Evolutionary conservation across 2,113 vertebrate genomes (phyloP).

Genomic region (Thamnaconus septentrionalis): DNA sequence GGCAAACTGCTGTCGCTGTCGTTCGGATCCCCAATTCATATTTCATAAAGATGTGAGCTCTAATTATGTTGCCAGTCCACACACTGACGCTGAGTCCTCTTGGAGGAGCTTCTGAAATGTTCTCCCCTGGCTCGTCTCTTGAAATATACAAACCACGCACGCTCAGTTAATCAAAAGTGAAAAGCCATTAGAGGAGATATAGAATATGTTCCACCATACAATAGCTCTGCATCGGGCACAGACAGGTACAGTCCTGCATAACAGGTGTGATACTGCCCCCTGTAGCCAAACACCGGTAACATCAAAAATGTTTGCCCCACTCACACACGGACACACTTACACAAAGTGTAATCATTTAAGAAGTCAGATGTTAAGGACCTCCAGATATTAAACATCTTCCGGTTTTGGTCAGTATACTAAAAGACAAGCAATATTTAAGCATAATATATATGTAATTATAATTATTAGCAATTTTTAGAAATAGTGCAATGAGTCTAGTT

Average conservation of each 20-base stretch:
- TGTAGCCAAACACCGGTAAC: constrained; percentile 27
- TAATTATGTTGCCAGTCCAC: constrained; percentile 55
- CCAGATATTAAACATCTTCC: too few relatives aligned
- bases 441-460: too few relatives aligned
- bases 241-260: neutral
- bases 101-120: constrained; percentile 33
- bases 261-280: constrained; percentile 59
- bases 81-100: constrained; percentile 37
- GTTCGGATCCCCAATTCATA: constrained; percentile 46
- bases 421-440: too few relatives aligned
- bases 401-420: too few relatives aligned
- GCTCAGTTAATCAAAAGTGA: constrained; percentile 57
- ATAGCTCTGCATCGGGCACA: constrained; percentile 20
- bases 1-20: constrained; percentile 28
- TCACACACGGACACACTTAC: neutral
- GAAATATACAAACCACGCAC: constrained; percentile 47
- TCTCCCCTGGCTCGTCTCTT: constrained; percentile 38
- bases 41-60: constrained; percentile 55
- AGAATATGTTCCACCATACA: constrained; percentile 46
- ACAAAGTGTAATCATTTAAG: too few relatives aligned
- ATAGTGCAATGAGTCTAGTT: neutral
- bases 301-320: neutral
- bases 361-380: too few relatives aligned
- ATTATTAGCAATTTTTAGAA: too few relatives aligned
- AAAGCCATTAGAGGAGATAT: constrained; percentile 54